Percentiles rank a stretch among this genome's conserved stretches.
Evolutionary conservation across 2,113 vertebrate species (phyloP).

Genomic region (Psilopogon haemacephalus): DNA sequence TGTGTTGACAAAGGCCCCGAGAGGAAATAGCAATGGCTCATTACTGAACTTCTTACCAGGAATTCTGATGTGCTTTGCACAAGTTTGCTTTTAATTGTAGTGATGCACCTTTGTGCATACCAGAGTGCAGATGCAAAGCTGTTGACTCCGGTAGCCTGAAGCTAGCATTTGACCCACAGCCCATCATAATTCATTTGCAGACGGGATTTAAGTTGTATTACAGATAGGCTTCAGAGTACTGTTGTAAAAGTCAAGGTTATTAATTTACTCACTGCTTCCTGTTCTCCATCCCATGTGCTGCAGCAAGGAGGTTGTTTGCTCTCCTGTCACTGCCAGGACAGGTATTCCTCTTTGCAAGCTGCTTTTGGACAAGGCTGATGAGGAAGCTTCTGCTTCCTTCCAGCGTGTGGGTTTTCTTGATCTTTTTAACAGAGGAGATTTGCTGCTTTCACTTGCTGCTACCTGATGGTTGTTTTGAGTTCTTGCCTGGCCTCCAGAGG

Average conservation of each 20-base stretch:
- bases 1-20: background rate
- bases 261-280: constrained; percentile 18
- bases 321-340: background rate
- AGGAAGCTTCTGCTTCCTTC: constrained; percentile 10
- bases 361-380: background rate
- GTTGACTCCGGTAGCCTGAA: background rate
- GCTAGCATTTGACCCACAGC: background rate
- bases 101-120: accelerated
- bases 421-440: background rate
- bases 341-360: background rate
- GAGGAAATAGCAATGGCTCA: background rate
- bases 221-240: background rate
- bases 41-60: background rate
- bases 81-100: background rate
- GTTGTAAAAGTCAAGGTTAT: constrained; percentile 31
- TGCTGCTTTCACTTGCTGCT: background rate
- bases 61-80: background rate
- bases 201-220: background rate
- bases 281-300: background rate
- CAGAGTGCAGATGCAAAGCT: background rate
- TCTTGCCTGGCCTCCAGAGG: background rate
- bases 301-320: background rate
- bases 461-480: background rate
- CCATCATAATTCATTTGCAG: background rate
- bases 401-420: background rate